Evolutionary conservation across 2,888 invertebrate genomes (phyloP), one percentile per base, ranked within the genome.

Genomic region (Chloroclystis v-ata): DNA sequence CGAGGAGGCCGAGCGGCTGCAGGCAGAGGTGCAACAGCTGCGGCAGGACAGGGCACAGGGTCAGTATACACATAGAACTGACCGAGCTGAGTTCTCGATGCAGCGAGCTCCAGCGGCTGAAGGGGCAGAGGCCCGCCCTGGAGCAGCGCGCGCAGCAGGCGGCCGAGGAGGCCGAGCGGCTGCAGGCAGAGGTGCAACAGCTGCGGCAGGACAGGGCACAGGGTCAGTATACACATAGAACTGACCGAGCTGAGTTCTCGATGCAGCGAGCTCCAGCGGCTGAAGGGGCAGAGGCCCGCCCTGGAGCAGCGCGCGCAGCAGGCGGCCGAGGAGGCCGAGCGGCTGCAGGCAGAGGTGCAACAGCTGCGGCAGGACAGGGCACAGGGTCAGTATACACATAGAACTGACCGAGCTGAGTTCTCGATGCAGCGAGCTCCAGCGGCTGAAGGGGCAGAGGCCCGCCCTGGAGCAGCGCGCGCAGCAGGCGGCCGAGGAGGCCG

Each of bases 301-400:
- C n/a, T n/a, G n/a, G n/a, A n/a, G n/a, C n/a, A n/a, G n/a, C n/a
- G 73, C 72, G 54, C 76, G 78, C 66, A 90, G 58, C 90, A 91
- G 75, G 58, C 20, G 20, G 20, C 20, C 20, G 20, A 2, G 5
- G 20, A 20, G 29, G 63, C 72, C 1, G 91, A 20, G 20, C 20
- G 91, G 52, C 84, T 90, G 46, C 90, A 89, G 59, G 89, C 89
- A n/a, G 91, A 91, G 64, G 65, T 91, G 54, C 80, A 78, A 51
- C 89, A 89, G 50, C 67, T 81, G 30, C 60, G 82, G 20, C 20
- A 20, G 20, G 20, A 20, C 20, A 20, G 2, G 20, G 20, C 20
- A 5, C 20, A 20, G 5, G 20, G 20, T 20, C 3, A 80, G 75
- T 44, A 87, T n/a, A n/a, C n/a, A n/a, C n/a, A n/a, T 82, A 11